These are phyloP conservation scores for Panulirus ornatus DNA, from an alignment of 1,140 invertebrate species.

Conservation along the genomic window DNA sequence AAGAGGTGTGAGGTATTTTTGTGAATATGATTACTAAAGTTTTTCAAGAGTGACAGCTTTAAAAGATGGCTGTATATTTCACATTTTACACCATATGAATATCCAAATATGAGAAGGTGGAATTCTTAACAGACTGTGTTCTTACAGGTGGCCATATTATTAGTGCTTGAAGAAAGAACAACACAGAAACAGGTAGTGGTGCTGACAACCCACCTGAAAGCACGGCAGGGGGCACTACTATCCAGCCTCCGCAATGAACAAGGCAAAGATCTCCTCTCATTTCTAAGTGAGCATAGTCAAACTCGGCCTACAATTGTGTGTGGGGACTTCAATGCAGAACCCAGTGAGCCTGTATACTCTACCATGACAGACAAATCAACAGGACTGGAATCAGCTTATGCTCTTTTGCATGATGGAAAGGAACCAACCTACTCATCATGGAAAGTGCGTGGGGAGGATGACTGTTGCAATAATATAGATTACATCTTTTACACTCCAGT, in stretches of 20 bases:
- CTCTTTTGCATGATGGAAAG: slow-evolving; percentile 71
- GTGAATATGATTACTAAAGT: too few species aligned
- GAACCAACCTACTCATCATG: slow-evolving; percentile 88
- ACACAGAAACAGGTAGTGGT: slow-evolving; percentile 84
- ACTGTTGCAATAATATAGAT: slow-evolving; percentile 87
- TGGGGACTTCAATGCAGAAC: slow-evolving; percentile 90
- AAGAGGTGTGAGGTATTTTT: too few species aligned
- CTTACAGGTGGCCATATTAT: slow-evolving; percentile 83
- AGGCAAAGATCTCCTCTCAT: slow-evolving; percentile 85
- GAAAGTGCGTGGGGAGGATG: slow-evolving; percentile 86
- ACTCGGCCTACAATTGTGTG: slow-evolving; percentile 83
- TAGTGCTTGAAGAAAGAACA: slow-evolving; percentile 80
- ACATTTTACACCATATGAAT: too few species aligned
- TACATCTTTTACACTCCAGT: slow-evolving; percentile 85
- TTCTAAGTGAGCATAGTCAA: slow-evolving; percentile 80
- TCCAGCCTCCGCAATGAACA: slow-evolving; percentile 86
- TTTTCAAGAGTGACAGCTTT: too few species aligned
- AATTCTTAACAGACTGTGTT: too few species aligned
- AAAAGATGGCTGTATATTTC: too few species aligned
- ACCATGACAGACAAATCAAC: slow-evolving; percentile 80
- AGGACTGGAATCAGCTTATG: slow-evolving; percentile 74
- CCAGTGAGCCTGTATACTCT: slow-evolving; percentile 85
- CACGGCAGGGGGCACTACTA: slow-evolving; percentile 84
- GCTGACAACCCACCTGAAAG: slow-evolving; percentile 88
- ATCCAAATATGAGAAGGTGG: too few species aligned